Conservation (phyloP, 2,797 vertebrate species). For the Carapus acus region DNA sequence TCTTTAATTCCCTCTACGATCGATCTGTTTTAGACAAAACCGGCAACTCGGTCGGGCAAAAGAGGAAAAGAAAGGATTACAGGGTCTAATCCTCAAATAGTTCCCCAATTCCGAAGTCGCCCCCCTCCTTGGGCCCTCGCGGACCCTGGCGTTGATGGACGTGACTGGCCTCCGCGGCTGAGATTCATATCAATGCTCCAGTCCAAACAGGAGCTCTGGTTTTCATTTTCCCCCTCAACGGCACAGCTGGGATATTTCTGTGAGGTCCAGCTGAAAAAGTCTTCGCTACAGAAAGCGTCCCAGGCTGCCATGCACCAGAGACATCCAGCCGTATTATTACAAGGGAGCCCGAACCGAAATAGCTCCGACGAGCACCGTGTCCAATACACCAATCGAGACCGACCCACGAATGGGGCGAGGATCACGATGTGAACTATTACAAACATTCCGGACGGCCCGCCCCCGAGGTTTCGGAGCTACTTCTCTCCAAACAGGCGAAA, state of each 20-base stretch:
- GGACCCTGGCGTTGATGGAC: not conserved
- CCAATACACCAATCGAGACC: slow-evolving; percentile 48
- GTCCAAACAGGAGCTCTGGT: slow-evolving; percentile 32
- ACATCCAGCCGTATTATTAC: slow-evolving; percentile 63
- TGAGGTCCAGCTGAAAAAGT: slow-evolving; percentile 45
- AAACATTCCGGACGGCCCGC: slow-evolving; percentile 56
- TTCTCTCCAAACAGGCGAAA: slow-evolving; percentile 50
- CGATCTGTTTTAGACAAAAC: no score
- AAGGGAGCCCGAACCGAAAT: slow-evolving; percentile 63
- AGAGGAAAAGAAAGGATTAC: no score
- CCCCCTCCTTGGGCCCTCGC: no score
- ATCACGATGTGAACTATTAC: slow-evolving; percentile 67
- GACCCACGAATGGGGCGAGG: slow-evolving; percentile 57
- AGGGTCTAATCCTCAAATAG: no score
- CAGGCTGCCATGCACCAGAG: slow-evolving; percentile 33
- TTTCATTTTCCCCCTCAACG: slow-evolving; percentile 31
- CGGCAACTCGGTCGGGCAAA: no score
- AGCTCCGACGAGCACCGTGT: slow-evolving; percentile 49
- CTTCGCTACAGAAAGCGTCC: slow-evolving; percentile 24
- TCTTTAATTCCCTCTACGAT: no score
- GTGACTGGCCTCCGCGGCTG: slow-evolving; percentile 3
- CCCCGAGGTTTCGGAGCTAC: slow-evolving; percentile 53
- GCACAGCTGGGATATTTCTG: slow-evolving; percentile 52
- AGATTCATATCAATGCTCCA: slow-evolving; percentile 22
- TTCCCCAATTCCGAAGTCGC: no score